A percentile compares a stretch with the other conserved stretches of the same genome.
Evolutionary conservation across 1,140 invertebrate species (phyloP).

Genomic region (Lucilia cuprina): DNA sequence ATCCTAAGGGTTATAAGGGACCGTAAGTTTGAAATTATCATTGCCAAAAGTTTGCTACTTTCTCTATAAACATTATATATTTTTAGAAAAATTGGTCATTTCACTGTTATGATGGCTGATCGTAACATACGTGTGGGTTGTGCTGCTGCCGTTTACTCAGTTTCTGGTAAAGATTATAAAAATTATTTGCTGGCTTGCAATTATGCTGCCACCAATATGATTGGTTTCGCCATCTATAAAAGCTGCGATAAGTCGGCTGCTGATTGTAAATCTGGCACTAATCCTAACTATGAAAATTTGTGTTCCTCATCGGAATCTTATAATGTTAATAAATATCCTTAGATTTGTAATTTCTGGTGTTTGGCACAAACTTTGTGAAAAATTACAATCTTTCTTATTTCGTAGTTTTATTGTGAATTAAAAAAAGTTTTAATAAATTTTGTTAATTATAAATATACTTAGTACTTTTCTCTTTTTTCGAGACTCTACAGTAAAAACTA

Average conservation of each 20-base stretch:
- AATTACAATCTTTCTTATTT: no score
- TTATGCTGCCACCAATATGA: slow-evolving; percentile 52
- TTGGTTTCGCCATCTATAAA: slow-evolving; percentile 49
- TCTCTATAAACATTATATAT: neutral
- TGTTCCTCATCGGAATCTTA: slow-evolving; percentile 51
- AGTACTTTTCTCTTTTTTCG: no score
- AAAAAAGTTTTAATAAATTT: no score
- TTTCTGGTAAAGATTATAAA: neutral
- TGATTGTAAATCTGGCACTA: slow-evolving; percentile 49
- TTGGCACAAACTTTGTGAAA: no score
- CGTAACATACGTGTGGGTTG: slow-evolving; percentile 49
- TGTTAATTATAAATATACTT: no score
- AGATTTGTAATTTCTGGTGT: no score
- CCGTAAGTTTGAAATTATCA: neutral
- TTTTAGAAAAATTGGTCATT: slow-evolving; percentile 50
- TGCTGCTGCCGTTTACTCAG: slow-evolving; percentile 25
- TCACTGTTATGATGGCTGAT: slow-evolving; percentile 53
- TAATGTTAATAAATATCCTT: neutral
- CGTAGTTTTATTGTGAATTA: no score
- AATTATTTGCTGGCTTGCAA: slow-evolving; percentile 44
- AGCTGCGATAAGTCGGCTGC: slow-evolving; percentile 39
- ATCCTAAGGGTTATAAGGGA: neutral
- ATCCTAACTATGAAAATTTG: slow-evolving; percentile 47
- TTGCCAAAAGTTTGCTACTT: neutral
- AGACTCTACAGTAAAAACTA: no score